Base-by-base conservation (phyloP, 2,888 invertebrate species). In the Ormyrus labotus region DNA sequence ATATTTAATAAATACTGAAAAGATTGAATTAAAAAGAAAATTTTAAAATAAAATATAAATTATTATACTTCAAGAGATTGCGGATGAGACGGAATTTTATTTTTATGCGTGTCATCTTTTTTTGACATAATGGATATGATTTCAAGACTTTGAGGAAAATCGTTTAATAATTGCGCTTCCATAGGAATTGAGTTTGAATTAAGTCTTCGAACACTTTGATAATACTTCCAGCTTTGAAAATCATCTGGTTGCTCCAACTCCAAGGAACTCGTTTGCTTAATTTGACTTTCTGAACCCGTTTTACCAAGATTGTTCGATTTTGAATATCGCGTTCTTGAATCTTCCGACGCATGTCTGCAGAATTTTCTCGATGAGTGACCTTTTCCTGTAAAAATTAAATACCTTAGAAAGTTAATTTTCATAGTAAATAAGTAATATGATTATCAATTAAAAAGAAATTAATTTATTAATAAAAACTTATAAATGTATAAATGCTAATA, bases 231-330 rank as follows among this genome's bases (percentile, higher is more conserved):
- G 55, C 88, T 90, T 34, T 88, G 85, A 84, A 87, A 90, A 80
- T 89, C 89, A 53, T 90, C 89, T 4, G 84, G 85, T 68, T 88
- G 87, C 74, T 90, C 89, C 75, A 94, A 89, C 85, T 94, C 94
- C 45, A 94, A 88, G 1, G 93, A 94, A 58, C 93, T 92, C 7
- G 92, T 92, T 81, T 92, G 92, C 84, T 92, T 92, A 79, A 92
- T 91, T 80, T 90, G 91, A 86, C 92, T 87, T 86, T 92, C 86
- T 80, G 92, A 91, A 84, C 92, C 86, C 81, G 92, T 87, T 91
- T 90, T 89, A 83, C 91, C 87, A 82, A 91, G 85, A 90, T 86
- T 92, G 51, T 87, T 85, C 58, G 88, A 87, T 72, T 89, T 89
- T 0, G 88, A 85, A 74, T 89, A 88, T 55, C 87, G 87, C 83